Evolutionary conservation across 2,888 invertebrate genomes (phyloP).

Genomic region (Diloba caeruleocephala): DNA sequence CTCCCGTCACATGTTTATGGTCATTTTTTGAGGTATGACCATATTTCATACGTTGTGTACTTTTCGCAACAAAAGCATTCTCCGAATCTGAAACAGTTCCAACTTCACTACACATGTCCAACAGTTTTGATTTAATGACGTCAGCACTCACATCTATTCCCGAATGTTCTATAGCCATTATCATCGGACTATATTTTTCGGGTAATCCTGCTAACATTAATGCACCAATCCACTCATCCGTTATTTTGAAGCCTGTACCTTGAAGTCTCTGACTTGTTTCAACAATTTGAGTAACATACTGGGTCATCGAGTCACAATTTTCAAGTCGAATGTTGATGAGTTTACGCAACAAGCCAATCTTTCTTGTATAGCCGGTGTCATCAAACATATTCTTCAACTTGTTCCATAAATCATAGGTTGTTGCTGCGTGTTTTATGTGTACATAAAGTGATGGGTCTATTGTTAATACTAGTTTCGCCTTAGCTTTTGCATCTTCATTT

Average conservation of each 20-base stretch:
- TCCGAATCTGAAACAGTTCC: neutral
- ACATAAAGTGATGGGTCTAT: slow-evolving; percentile 2
- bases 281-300: neutral
- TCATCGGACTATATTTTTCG: neutral
- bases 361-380: slow-evolving; percentile 4
- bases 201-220: slow-evolving; percentile 8
- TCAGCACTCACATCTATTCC: neutral
- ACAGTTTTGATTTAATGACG: neutral
- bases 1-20: too few relatives aligned
- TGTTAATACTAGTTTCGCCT: slow-evolving; percentile 3
- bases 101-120: slow-evolving; percentile 1
- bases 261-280: slow-evolving; percentile 1
- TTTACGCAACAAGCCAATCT: neutral
- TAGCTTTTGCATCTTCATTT: slow-evolving; percentile 5
- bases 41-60: neutral
- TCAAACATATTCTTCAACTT: slow-evolving; percentile 2
- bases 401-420: neutral
- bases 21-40: neutral
- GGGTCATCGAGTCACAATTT: neutral
- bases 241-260: slow-evolving; percentile 1
- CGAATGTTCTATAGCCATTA: slow-evolving; percentile 3
- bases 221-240: neutral
- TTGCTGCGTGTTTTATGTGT: neutral
- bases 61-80: neutral
- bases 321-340: neutral